phyloP scores from a whole-genome alignment of 1,140 invertebrate genomes.

The Drosophila lini region DNA sequence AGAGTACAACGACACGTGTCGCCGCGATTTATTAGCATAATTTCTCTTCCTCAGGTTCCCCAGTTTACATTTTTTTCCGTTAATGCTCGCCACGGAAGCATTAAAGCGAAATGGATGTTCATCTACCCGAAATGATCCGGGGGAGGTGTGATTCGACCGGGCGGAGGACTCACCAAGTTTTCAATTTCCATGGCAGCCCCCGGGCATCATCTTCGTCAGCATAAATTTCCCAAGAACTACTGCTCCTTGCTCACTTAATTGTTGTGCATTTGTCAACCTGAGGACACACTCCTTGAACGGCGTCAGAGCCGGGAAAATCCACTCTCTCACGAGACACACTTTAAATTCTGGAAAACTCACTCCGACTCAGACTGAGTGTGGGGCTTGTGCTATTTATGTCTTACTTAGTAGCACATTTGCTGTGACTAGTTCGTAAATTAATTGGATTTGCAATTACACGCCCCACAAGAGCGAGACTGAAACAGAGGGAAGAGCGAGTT shows the following conservation, averaged over 20 bases:
- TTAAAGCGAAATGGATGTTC: slow-evolving; percentile 79
- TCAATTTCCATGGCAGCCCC: slow-evolving; percentile 65
- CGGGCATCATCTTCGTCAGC: slow-evolving; percentile 35
- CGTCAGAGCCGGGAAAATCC: slow-evolving; percentile 18
- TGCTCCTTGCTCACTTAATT: slow-evolving; percentile 52
- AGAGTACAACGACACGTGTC: slow-evolving; percentile 77
- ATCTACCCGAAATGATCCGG: slow-evolving; percentile 32
- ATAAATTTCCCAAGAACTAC: slow-evolving; percentile 54
- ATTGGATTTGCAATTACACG: slow-evolving; percentile 82
- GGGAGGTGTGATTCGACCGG: background rate
- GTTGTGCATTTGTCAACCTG: slow-evolving; percentile 74
- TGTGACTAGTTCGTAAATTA: slow-evolving; percentile 78
- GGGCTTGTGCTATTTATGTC: slow-evolving; percentile 76
- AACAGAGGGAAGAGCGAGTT: background rate
- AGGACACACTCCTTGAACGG: slow-evolving; percentile 38
- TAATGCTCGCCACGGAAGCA: slow-evolving; percentile 67
- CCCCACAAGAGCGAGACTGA: slow-evolving; percentile 35
- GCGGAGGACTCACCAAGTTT: slow-evolving; percentile 43
- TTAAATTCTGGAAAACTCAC: slow-evolving; percentile 56
- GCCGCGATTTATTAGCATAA: slow-evolving; percentile 81
- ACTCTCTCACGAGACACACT: slow-evolving; percentile 39
- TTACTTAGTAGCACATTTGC: slow-evolving; percentile 79
- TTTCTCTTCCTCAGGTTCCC: slow-evolving; percentile 70
- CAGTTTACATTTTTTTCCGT: slow-evolving; percentile 4
- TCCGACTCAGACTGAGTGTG: slow-evolving; percentile 2